These are phyloP conservation scores for Danio jaintianensis DNA, from an alignment of 2,797 vertebrate genomes.

Conservation along the genomic window DNA sequence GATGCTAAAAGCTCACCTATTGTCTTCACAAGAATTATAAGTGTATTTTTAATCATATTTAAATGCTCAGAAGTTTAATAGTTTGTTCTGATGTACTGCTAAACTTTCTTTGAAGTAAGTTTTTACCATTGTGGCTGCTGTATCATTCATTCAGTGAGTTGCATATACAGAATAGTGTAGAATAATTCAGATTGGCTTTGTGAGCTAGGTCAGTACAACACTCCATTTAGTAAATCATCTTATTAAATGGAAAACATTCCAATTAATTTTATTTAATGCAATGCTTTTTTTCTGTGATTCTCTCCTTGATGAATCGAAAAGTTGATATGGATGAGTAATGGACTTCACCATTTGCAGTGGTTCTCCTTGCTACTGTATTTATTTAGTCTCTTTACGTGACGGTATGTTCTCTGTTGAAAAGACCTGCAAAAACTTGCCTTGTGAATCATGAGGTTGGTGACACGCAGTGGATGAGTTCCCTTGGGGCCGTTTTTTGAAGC, in stretches of 20 bases:
- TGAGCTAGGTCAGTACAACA: not conserved
- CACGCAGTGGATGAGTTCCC: slow-evolving; percentile 15
- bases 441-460: slow-evolving; percentile 27
- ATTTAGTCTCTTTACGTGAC: not conserved
- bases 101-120: not conserved
- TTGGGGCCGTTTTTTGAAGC: slow-evolving; percentile 16
- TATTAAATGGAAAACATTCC: not conserved
- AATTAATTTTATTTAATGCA: not conserved
- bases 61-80: not conserved
- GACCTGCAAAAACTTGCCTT: slow-evolving; percentile 20
- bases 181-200: slow-evolving; percentile 1
- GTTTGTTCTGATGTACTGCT: not conserved
- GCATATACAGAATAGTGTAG: not conserved
- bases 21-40: not conserved
- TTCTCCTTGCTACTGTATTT: slow-evolving; percentile 2
- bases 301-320: not conserved
- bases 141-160: not conserved
- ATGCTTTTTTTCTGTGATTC: not conserved
- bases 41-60: not conserved
- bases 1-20: not conserved
- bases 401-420: not conserved
- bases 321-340: not conserved
- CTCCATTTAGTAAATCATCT: not conserved
- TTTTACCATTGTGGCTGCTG: not conserved
- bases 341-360: slow-evolving; percentile 1